These are phyloP conservation scores for Trachelus iudaicus DNA, from an alignment of 2,888 invertebrate species.

Conservation along the genomic window DNA sequence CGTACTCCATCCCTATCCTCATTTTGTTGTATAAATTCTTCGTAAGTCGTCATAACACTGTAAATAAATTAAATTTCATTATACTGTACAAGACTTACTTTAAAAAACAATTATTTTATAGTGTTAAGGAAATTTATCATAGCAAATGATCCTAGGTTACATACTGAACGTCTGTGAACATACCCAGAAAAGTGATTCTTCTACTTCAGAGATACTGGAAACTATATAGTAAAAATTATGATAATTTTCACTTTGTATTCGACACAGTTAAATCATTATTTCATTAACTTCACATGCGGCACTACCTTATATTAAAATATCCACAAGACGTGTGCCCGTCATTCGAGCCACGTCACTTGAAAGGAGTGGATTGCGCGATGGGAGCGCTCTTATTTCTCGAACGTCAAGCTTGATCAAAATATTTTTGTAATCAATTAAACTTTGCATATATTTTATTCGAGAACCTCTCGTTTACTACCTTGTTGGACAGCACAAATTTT, in stretches of 20 bases:
- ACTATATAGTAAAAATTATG: neutral
- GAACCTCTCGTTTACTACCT: neutral
- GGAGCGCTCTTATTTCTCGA: neutral
- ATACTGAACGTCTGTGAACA: conserved; percentile 1
- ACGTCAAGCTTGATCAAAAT: neutral
- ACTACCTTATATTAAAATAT: neutral
- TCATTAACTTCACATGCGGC: conserved; percentile 4
- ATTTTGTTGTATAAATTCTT: conserved; percentile 97
- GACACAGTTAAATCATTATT: conserved; percentile 9
- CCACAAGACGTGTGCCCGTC: conserved; percentile 30
- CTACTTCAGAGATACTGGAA: neutral
- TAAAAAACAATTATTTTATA: conserved; percentile 8
- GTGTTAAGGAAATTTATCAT: neutral
- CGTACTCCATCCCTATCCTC: conserved; percentile 97
- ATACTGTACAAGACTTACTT: neutral
- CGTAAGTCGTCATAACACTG: conserved; percentile 84
- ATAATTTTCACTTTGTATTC: neutral
- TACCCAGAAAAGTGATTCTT: neutral
- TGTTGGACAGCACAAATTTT: neutral
- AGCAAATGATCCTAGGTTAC: neutral
- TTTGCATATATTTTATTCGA: neutral
- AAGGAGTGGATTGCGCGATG: neutral
- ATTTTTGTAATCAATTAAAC: neutral
- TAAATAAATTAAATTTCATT: neutral
- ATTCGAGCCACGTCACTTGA: conserved; percentile 50